A percentile compares a stretch with the other conserved stretches of the same genome.
Evolutionary conservation across 2,797 vertebrate genomes (phyloP).

Genomic region (Liparis tanakae): DNA sequence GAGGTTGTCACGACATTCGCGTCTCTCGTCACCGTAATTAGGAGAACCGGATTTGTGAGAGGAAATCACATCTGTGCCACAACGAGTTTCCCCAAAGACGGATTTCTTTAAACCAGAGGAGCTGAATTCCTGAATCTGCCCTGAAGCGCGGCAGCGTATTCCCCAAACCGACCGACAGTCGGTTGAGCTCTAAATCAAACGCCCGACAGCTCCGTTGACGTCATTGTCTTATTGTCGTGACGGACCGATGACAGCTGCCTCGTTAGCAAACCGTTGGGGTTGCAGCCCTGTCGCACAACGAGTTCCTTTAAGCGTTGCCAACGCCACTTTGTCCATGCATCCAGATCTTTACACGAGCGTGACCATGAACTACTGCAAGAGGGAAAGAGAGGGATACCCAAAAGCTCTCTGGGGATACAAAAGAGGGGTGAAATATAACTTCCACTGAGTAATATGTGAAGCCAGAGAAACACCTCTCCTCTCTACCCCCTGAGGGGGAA

Average conservation of each 20-base stretch:
- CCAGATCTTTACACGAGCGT: conserved; percentile 6
- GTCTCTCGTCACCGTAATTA: conserved; percentile 4
- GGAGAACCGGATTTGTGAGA: conserved; percentile 14
- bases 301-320: conserved; percentile 33
- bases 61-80: conserved; percentile 29
- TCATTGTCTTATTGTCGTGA: conserved; percentile 21
- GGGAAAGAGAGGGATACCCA: too few species aligned
- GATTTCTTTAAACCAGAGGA: background rate
- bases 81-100: conserved; percentile 13
- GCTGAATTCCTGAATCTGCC: background rate
- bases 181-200: conserved; percentile 23
- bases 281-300: conserved; percentile 20
- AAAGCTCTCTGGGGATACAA: too few species aligned
- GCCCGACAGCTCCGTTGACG: too few species aligned
- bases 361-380: conserved; percentile 3
- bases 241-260: conserved; percentile 52
- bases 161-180: background rate
- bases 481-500: conserved; percentile 51
- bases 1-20: background rate
- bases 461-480: conserved; percentile 53
- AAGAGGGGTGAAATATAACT: conserved; percentile 48
- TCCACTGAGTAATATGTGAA: conserved; percentile 39
- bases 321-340: conserved; percentile 22
- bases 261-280: conserved; percentile 66
- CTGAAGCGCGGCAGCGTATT: conserved; percentile 1